A percentile compares a stretch with the other conserved stretches of the same genome.
These are phyloP conservation scores for Macquaria ambigua DNA, from an alignment of 2,113 vertebrate species.

Conservation along the genomic window DNA sequence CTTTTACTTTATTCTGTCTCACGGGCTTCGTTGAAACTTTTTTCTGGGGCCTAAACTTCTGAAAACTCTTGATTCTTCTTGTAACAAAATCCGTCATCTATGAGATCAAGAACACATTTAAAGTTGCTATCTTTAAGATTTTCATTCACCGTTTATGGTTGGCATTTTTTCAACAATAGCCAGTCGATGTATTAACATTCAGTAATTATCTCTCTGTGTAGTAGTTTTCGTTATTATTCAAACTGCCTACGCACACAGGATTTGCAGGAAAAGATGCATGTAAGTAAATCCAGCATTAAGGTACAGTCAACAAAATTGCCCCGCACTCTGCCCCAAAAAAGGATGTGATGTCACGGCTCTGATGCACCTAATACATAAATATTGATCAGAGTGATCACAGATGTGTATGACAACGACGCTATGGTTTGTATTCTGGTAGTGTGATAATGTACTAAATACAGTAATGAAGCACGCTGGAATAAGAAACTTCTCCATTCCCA, in stretches of 20 bases:
- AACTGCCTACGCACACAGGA: neutral
- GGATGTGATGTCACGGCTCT: too few species aligned
- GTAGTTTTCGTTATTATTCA: neutral
- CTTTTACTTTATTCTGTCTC: neutral
- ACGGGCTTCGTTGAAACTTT: neutral
- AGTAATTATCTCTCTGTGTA: neutral
- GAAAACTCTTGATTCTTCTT: neutral
- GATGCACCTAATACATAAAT: neutral
- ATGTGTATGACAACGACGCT: neutral
- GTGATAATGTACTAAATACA: neutral
- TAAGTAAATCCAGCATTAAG: neutral
- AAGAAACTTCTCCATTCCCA: too few species aligned
- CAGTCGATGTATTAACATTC: neutral
- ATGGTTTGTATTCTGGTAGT: neutral
- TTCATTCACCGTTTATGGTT: neutral
- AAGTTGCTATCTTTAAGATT: neutral
- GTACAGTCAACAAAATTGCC: neutral
- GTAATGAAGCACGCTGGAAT: neutral
- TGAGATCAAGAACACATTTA: neutral
- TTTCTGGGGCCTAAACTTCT: neutral
- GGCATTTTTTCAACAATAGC: neutral
- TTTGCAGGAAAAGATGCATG: neutral
- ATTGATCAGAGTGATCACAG: neutral
- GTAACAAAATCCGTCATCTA: neutral
- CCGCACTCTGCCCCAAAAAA: neutral